Conservation (phyloP, 2,113 vertebrate genomes). For the Ptilonorhynchus violaceus region DNA sequence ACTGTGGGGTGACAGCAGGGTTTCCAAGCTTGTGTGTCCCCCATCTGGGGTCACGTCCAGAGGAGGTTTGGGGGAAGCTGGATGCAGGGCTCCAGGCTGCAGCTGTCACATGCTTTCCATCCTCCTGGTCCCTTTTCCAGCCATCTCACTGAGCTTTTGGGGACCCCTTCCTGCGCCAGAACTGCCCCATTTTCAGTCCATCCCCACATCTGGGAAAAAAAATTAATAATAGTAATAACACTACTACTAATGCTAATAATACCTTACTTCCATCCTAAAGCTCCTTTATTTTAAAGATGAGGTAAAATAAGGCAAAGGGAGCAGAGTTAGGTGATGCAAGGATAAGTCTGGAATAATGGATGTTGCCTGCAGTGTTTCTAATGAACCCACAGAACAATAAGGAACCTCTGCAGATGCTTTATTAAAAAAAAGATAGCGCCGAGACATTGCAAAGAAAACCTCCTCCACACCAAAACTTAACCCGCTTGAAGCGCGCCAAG, state of each 20-base stretch:
- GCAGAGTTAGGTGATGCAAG: neutral
- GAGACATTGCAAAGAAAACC: neutral
- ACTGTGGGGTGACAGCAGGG: neutral
- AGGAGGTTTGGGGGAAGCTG: too few species aligned
- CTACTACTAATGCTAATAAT: neutral
- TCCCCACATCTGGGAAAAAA: neutral
- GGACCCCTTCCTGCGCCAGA: neutral
- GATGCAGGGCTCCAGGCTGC: neutral
- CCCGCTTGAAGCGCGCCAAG: fast-evolving
- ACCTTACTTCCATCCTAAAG: neutral
- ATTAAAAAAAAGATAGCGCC: neutral
- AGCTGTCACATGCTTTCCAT: neutral
- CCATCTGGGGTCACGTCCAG: neutral
- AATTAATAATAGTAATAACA: neutral
- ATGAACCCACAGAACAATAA: neutral
- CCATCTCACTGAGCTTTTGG: neutral
- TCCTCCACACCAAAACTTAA: neutral
- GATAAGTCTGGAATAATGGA: neutral
- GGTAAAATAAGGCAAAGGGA: neutral
- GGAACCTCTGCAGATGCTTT: neutral
- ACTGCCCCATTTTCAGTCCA: too few species aligned
- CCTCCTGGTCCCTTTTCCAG: neutral
- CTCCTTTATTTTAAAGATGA: neutral
- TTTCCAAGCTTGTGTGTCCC: neutral
- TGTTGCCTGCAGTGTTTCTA: neutral